These are phyloP conservation scores for Danaus plexippus DNA, from an alignment of 1,140 invertebrate genomes.

Conservation along the genomic window DNA sequence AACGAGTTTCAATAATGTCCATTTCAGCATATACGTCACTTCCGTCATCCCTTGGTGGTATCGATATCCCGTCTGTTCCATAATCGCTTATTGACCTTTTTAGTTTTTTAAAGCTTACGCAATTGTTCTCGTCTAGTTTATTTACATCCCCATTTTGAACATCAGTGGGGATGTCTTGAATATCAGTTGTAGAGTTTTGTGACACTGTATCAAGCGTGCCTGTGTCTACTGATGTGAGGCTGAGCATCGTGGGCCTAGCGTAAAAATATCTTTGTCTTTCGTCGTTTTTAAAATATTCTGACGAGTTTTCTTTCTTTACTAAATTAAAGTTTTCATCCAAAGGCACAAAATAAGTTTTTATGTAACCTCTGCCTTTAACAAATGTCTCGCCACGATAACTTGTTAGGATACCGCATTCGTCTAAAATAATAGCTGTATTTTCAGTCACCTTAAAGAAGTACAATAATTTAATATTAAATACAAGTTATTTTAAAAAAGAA, in stretches of 20 bases:
- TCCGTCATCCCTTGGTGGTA: constrained; percentile 9
- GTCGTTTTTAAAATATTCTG: constrained; percentile 10
- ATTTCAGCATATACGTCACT: constrained; percentile 26
- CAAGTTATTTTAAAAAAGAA: background rate
- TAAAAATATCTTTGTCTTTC: constrained; percentile 1
- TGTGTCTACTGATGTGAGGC: constrained; percentile 8
- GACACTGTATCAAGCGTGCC: constrained; percentile 7
- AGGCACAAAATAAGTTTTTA: constrained; percentile 82
- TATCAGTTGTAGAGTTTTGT: constrained; percentile 6
- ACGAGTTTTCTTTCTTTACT: constrained; percentile 46
- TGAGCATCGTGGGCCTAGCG: constrained; percentile 6
- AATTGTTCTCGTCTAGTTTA: constrained; percentile 11
- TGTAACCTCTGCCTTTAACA: constrained; percentile 83
- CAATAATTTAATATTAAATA: background rate
- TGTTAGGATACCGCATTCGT: constrained; percentile 79
- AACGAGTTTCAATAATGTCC: constrained; percentile 36
- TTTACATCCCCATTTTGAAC: constrained; percentile 1
- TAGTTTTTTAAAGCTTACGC: constrained; percentile 3
- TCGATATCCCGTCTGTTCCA: constrained; percentile 1
- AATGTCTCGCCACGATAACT: constrained; percentile 78
- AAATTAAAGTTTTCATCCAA: constrained; percentile 76
- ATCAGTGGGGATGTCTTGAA: constrained; percentile 6
- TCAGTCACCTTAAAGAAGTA: constrained; percentile 75
- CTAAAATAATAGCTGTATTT: constrained; percentile 79
- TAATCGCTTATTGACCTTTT: constrained; percentile 13